Base-by-base conservation (phyloP, 1,140 invertebrate genomes). In the Homarus americanus region DNA sequence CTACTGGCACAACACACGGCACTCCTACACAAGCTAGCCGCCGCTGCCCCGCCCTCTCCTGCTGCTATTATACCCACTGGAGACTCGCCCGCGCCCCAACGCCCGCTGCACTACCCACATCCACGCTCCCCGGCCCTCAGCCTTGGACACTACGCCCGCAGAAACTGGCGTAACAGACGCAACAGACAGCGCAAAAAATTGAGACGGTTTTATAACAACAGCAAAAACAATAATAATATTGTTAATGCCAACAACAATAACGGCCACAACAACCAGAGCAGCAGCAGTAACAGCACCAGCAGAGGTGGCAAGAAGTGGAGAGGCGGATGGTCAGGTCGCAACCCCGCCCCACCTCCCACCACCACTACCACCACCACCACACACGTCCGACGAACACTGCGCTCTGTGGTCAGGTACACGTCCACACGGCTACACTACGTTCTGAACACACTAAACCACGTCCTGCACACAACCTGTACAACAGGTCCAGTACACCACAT, bases 1-100 rank as follows among this genome's bases (percentile, higher is more conserved):
- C 82, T 92, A 28, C 66, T 92, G 12, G 92, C 92, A 17, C 92
- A 92, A 41, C 92, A 92, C 82, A 91, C 92, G 10, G 92, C 92
- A 0, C 89, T 92, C 20, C 90, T 92, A 15, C 92, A 92, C 40
- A 92, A 92, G 82, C 76, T 92, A 7, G 92, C 92, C 10, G 44
- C 92, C 20, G 92, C 87, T 9, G 79, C 88, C 66, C 78, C 80
- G 40, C 34, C 80, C 28, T 32, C 76, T 49, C 20, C 82, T 4
- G 80, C 80, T 24, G 82, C 63, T 36, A 12, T 75, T 36, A n/a
- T 73, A 12, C n/a, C 44, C 28, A 28, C n/a, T 5, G n/a, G 63
- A 20, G 44, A 28, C 75, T 32, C 79, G 58, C 20, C 80, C 53
- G 53, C 44, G 24, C 2, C 78, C n/a, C 53, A 36, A 20, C 63